A percentile compares a stretch with the other conserved stretches of the same genome.
These are phyloP conservation scores for Dendropsophus ebraccatus DNA, from an alignment of 2,113 vertebrate genomes.

Conservation along the genomic window DNA sequence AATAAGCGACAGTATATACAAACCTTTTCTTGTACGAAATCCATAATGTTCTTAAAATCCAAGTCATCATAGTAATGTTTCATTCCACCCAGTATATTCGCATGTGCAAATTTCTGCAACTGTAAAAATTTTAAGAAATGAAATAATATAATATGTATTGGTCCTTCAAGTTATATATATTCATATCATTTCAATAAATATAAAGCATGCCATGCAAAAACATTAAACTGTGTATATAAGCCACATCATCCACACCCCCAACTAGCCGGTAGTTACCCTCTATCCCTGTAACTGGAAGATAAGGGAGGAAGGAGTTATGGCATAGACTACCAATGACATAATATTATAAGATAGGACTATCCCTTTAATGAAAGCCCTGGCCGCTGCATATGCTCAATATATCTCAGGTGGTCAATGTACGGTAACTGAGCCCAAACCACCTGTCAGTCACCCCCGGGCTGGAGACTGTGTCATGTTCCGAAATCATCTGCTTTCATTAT, in stretches of 20 bases:
- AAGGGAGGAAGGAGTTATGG: neutral
- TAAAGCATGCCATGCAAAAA: neutral
- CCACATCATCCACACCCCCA: neutral
- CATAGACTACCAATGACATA: too few species aligned
- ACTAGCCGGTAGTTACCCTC: neutral
- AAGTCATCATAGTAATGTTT: conserved; percentile 91
- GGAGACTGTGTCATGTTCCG: neutral
- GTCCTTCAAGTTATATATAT: neutral
- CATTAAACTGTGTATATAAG: neutral
- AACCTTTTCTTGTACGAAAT: conserved; percentile 90
- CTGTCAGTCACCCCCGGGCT: neutral
- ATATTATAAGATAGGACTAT: too few species aligned
- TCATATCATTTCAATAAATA: too few species aligned
- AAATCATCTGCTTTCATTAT: neutral
- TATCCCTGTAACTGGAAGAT: neutral
- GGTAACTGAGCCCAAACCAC: neutral
- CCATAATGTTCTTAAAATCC: conserved; percentile 93
- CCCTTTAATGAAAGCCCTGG: too few species aligned
- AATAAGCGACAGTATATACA: too few species aligned
- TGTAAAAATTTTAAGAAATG: conserved; percentile 57
- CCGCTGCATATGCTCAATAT: too few species aligned
- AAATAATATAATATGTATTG: neutral
- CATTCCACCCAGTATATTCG: conserved; percentile 85
- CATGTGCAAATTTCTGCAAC: conserved; percentile 83
- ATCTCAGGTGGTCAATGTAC: neutral